phyloP scores from a whole-genome alignment of 2,888 invertebrate species.

The Branchellion lobata region DNA sequence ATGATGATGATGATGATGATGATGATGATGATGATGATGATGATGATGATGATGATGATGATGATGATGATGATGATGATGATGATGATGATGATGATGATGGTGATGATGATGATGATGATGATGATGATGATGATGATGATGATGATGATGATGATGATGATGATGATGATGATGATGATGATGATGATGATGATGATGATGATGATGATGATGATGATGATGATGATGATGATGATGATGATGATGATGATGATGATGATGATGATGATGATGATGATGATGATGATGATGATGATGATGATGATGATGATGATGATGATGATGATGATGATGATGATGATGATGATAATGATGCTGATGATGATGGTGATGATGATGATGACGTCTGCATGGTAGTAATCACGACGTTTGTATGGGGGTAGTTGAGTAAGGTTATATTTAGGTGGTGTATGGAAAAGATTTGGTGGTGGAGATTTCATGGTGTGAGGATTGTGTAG shows the following conservation, averaged over 20 bases:
- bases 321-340: conserved; percentile 27
- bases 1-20: conserved; percentile 29
- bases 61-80: conserved; percentile 24
- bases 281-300: conserved; percentile 16
- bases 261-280: background rate
- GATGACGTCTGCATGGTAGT: too few species aligned
- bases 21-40: conserved; percentile 28
- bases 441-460: too few species aligned
- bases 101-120: conserved; percentile 25
- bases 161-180: conserved; percentile 41
- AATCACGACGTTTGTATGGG: too few species aligned
- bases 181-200: conserved; percentile 43
- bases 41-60: conserved; percentile 27
- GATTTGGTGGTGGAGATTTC: too few species aligned
- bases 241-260: conserved; percentile 1
- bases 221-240: conserved; percentile 5
- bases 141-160: conserved; percentile 20
- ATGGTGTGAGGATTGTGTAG: too few species aligned
- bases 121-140: conserved; percentile 10
- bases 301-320: conserved; percentile 15
- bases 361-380: background rate
- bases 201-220: conserved; percentile 6
- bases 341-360: too few species aligned
- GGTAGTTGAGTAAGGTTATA: too few species aligned
- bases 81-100: conserved; percentile 9